Percentiles rank a stretch among this genome's conserved stretches.
Evolutionary conservation across 2,888 invertebrate species (phyloP).

Genomic region (Brachyopa scutellaris): DNA sequence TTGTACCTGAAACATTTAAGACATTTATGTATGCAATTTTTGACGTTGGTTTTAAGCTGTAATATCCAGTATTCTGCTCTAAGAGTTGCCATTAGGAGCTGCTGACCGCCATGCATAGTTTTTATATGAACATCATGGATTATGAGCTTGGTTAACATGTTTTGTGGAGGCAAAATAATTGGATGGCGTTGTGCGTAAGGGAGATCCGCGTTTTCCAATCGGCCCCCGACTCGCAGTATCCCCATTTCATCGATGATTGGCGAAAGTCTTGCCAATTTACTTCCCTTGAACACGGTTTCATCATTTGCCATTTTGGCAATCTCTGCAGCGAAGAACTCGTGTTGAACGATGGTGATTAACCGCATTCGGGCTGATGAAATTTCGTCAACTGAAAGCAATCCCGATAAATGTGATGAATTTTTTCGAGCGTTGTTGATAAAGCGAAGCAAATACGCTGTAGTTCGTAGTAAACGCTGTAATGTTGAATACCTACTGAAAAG

Average conservation of each 20-base stretch:
- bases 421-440: conserved; percentile 1
- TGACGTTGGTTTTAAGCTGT: neutral
- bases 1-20: conserved; percentile 28
- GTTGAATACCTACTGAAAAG: conserved; percentile 6
- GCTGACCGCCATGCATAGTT: conserved; percentile 29
- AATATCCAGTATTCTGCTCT: conserved; percentile 9
- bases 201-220: conserved; percentile 48
- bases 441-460: conserved; percentile 13
- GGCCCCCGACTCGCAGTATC: conserved; percentile 55
- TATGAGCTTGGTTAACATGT: conserved; percentile 1
- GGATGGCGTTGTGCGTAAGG: conserved; percentile 20
- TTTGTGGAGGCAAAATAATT: conserved; percentile 20
- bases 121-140: conserved; percentile 22
- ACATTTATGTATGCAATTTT: conserved; percentile 6
- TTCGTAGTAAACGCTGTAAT: neutral
- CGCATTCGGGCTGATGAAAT: neutral
- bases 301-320: neutral
- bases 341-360: too few species aligned
- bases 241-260: conserved; percentile 43
- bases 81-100: conserved; percentile 19
- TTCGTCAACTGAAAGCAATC: neutral
- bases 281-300: neutral
- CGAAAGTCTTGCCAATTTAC: conserved; percentile 21
- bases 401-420: neutral
- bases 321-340: conserved; percentile 7